These are phyloP conservation scores for Microchirus variegatus DNA, from an alignment of 2,797 vertebrate species.

Conservation along the genomic window DNA sequence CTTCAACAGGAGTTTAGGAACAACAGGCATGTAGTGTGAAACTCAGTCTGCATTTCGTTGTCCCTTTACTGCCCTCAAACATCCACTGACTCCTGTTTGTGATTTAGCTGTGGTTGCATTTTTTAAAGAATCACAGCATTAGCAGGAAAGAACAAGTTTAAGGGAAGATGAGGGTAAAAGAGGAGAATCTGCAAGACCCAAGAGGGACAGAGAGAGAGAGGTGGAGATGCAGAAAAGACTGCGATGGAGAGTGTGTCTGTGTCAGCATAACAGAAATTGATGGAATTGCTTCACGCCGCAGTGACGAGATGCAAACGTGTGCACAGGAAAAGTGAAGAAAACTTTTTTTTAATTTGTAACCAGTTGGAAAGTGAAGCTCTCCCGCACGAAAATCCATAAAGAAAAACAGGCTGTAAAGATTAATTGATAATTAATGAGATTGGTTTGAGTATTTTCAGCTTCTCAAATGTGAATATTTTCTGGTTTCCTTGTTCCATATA, in stretches of 20 bases:
- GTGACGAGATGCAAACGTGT: conserved; percentile 17
- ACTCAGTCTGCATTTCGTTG: background rate
- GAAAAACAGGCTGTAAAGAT: too few relatives aligned
- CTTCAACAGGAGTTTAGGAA: too few relatives aligned
- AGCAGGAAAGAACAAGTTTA: background rate
- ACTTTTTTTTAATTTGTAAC: background rate
- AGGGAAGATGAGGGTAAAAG: background rate
- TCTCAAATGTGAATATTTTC: too few relatives aligned
- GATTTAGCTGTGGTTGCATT: background rate
- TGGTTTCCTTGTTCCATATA: too few relatives aligned
- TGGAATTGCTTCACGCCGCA: conserved; percentile 48
- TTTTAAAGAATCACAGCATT: too few relatives aligned
- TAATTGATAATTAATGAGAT: too few relatives aligned
- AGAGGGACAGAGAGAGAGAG: conserved; percentile 4
- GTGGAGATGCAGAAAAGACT: background rate
- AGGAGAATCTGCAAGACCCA: conserved; percentile 12
- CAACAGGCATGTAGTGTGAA: too few relatives aligned
- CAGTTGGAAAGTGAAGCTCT: conserved; percentile 2
- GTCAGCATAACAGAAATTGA: conserved; percentile 68
- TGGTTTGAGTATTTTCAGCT: too few relatives aligned
- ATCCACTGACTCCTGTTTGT: background rate
- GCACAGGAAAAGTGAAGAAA: conserved; percentile 9
- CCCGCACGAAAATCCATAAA: background rate
- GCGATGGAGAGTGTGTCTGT: conserved; percentile 1
- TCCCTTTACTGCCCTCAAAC: background rate